Base-by-base conservation (phyloP, 1,140 invertebrate species). In the Lepidurus packardi region DNA sequence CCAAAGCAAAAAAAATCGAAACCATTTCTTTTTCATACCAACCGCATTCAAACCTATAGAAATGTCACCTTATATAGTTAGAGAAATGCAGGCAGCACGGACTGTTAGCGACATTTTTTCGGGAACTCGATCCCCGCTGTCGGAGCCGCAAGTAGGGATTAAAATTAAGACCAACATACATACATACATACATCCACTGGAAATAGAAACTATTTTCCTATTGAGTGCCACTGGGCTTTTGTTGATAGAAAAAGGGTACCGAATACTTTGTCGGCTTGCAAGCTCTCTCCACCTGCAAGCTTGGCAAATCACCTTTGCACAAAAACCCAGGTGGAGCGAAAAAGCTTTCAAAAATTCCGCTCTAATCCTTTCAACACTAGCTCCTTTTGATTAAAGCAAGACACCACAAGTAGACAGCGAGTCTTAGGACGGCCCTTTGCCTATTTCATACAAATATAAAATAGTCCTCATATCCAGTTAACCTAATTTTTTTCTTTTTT, bases 161-260 rank as follows among this genome's bases (percentile, higher is more conserved):
- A 65, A 21, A 65, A 65, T 65, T 65, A 65, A 65, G 53, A 65
- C 53, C 53, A n/a, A 65, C 53, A 65, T 21, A 65, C 21, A 13
- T 65, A 10, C 47, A 16, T 34, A 1, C 25, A 34, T 34, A 34
- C 13, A 65, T 65, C 21, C 9, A 65, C 53, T 21, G 21, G 7
- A 65, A 65, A 65, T 65, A 21, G 53, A 65, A 65, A 65, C 53
- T 16, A 65, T 65, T 65, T 47, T 65, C 53, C 53, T 16, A 65
- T 65, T 65, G 9, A 65, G 53, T 16, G 9, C 53, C 7, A 21
- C 53, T 65, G 21, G 8, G 53, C 53, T 65, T 65, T 65, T 65
- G 53, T 65, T 65, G 53, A 65, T 21, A 4, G 53, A 65, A 34
- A 65, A 65, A 65, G 53, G 53, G 53, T 65, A n/a, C 53, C 13